phyloP scores from a whole-genome alignment of 2,888 invertebrate genomes.

The Drosophila colorata region DNA sequence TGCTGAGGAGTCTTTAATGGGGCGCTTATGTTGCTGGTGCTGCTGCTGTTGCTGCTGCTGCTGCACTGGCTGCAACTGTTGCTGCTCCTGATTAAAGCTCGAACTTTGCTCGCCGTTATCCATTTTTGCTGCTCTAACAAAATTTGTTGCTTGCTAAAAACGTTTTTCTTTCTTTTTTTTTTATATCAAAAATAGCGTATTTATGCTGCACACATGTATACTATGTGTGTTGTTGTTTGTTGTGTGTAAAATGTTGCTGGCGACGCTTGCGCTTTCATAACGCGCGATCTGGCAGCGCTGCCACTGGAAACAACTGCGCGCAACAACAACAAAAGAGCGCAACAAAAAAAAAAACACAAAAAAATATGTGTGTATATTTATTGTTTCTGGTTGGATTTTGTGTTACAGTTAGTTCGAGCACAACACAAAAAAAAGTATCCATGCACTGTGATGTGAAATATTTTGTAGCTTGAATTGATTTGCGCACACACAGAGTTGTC shows the following conservation, averaged over 20 bases:
- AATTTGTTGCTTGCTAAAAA: constrained; percentile 2
- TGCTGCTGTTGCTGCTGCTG: constrained; percentile 86
- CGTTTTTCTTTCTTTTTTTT: too few relatives aligned
- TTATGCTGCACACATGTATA: constrained; percentile 11
- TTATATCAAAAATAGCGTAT: constrained; percentile 55
- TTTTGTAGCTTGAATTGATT: constrained; percentile 44
- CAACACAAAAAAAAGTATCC: constrained; percentile 49
- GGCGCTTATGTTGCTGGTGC: constrained; percentile 85
- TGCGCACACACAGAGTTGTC: constrained; percentile 47
- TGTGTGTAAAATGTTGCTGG: constrained; percentile 26
- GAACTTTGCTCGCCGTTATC: constrained; percentile 62
- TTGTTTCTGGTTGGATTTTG: constrained; percentile 7
- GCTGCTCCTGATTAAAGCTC: constrained; percentile 5
- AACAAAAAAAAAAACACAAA: constrained; percentile 25
- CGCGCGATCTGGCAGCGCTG: constrained; percentile 79
- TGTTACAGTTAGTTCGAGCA: constrained; percentile 29
- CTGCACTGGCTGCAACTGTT: constrained; percentile 24
- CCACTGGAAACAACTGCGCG: constrained; percentile 46
- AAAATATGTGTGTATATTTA: constrained; percentile 15
- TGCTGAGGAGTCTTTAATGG: constrained; percentile 85
- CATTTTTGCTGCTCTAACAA: constrained; percentile 40
- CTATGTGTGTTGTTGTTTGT: constrained; percentile 24
- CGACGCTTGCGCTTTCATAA: constrained; percentile 77
- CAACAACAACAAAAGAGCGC: constrained; percentile 38
- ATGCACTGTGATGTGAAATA: constrained; percentile 21